Evolutionary conservation across 2,888 invertebrate genomes (phyloP), one percentile per base, ranked within the genome.

Genomic region (Drosophila kokeensis): DNA sequence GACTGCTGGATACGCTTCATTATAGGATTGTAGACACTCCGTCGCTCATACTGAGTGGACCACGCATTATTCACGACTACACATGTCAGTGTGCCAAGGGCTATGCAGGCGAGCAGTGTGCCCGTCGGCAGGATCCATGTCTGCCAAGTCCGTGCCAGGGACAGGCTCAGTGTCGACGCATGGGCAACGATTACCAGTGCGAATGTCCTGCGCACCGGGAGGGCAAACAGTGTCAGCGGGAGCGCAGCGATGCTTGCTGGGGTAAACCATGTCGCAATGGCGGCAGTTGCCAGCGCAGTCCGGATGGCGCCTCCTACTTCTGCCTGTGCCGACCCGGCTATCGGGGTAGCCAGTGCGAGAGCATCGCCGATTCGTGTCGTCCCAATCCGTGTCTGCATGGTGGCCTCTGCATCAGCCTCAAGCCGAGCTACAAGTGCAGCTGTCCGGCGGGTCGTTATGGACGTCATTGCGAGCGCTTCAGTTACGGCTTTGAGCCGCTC

Each of bases 381-480:
- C 97, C 98, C 1, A 98, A 98, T 92, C 98, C 98, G n/a, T 99
- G 99, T 89, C 94, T 97, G 73, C 95, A 98, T 92, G 98, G 97
- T 32, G 98, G 98, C 36, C 94, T 97, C 52, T 99, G 99, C 90
- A 95, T 97, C 21, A 96, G 96, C 75, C 94, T 97, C n/a, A 97
- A 97, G 90, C 97, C 97, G 10, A 97, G 97, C 40, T 98, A 97
- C 91, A 95, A 95, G 91, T 96, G 96, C 72, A 96, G 96, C 82
- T 99, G 99, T 91, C 96, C 96, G 0, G 96, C 97, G 85, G 98
- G 97, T 15, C 95, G 97, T 38, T 98, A 98, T 91, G 99, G 99
- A 11, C 94, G 96, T 45, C 97, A 97, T 88, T 99, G 99, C 93
- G 98, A 99, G 92, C 96, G 96, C 81, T 96, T 97, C 2, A 98